These are phyloP conservation scores for Phasianus colchicus DNA, from an alignment of 2,113 vertebrate species.

Conservation along the genomic window DNA sequence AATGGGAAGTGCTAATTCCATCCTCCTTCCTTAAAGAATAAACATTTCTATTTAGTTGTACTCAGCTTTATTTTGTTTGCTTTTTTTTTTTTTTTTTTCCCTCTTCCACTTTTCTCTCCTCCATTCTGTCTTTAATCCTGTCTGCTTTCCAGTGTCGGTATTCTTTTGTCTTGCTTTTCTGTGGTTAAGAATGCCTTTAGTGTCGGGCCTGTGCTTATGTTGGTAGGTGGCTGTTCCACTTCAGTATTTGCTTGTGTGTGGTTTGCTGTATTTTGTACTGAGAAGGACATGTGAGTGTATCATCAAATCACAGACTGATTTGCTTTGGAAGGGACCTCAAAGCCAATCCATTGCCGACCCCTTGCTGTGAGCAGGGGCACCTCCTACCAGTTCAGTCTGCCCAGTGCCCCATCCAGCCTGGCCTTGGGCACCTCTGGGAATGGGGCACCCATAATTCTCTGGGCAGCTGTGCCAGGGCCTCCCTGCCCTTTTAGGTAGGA, in stretches of 20 bases:
- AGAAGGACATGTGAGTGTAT: not conserved
- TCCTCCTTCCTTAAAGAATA: not conserved
- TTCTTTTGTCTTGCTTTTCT: not conserved
- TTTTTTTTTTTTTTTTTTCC: not conserved
- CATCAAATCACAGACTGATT: not conserved
- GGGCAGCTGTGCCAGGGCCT: not conserved
- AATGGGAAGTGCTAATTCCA: not conserved
- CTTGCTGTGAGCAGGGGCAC: not conserved
- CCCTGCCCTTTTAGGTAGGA: not conserved
- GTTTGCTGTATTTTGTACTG: not conserved
- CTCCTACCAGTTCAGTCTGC: not conserved
- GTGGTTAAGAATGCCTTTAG: not conserved
- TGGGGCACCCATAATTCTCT: not conserved
- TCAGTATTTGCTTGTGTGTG: not conserved
- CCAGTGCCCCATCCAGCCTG: not conserved
- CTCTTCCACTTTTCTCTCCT: not conserved
- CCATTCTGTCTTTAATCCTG: not conserved
- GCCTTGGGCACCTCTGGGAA: not conserved
- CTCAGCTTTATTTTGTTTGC: not conserved
- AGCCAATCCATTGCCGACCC: not conserved
- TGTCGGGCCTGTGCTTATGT: not conserved
- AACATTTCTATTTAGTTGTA: not conserved
- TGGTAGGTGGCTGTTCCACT: not conserved
- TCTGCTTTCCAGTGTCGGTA: not conserved
- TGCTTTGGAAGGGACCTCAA: not conserved